Percentiles rank a stretch among this genome's conserved stretches.
These are phyloP conservation scores for Phasia obesa DNA, from an alignment of 2,888 invertebrate species.

Conservation along the genomic window DNA sequence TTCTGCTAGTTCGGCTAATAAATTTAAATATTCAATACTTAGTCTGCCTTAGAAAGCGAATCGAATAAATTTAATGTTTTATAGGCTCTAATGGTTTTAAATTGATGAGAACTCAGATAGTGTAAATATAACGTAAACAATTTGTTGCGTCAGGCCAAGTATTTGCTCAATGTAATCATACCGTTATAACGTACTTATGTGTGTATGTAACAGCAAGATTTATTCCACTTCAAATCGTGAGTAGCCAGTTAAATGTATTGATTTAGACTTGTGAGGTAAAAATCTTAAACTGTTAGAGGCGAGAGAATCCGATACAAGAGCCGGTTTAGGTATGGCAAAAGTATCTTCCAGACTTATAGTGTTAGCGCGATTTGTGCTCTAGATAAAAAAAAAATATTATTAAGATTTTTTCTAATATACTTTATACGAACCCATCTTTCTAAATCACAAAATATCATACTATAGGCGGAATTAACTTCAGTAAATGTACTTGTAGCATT, in stretches of 20 bases:
- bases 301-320: slow-evolving; percentile 40
- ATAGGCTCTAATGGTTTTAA: neutral
- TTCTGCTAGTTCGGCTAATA: no score
- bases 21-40: no score
- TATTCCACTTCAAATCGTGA: slow-evolving; percentile 63
- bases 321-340: slow-evolving; percentile 72
- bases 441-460: slow-evolving; percentile 77
- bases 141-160: neutral
- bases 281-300: slow-evolving; percentile 53
- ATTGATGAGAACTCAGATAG: neutral
- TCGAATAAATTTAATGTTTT: no score
- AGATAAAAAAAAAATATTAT: neutral
- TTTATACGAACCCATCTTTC: slow-evolving; percentile 77
- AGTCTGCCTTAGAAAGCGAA: no score
- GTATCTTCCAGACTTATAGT: slow-evolving; percentile 77
- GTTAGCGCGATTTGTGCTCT: slow-evolving; percentile 79
- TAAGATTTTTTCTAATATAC: neutral
- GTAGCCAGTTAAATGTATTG: slow-evolving; percentile 60
- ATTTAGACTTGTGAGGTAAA: slow-evolving; percentile 49
- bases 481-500: neutral
- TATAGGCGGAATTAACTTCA: slow-evolving; percentile 70
- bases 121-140: no score
- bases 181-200: no score
- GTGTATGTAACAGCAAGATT: neutral
- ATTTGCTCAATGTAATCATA: slow-evolving; percentile 1